Evolutionary conservation across 2,113 vertebrate genomes (phyloP).

Genomic region (Gopherus evgoodei): DNA sequence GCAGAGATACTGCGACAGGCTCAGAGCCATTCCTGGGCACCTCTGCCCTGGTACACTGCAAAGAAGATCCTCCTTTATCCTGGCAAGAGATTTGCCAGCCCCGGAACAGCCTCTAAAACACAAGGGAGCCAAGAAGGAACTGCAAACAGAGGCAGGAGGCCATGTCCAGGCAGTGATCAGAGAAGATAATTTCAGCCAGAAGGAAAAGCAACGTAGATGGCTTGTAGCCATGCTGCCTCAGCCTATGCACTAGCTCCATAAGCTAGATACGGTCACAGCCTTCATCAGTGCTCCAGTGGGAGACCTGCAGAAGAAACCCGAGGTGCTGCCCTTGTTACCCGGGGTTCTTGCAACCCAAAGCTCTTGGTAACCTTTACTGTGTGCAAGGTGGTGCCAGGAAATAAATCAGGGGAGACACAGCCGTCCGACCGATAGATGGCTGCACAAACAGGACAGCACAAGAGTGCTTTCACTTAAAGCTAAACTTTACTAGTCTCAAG

Average conservation of each 20-base stretch:
- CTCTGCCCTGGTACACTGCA: background rate
- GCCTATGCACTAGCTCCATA: background rate
- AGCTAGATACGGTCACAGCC: background rate
- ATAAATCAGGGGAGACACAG: too few relatives aligned
- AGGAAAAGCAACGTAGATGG: background rate
- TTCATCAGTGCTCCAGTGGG: background rate
- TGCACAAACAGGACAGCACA: too few relatives aligned
- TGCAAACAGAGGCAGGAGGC: background rate
- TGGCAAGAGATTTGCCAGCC: background rate
- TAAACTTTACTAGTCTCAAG: too few relatives aligned
- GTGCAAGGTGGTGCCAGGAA: too few relatives aligned
- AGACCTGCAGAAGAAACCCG: background rate
- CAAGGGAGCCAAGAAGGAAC: background rate
- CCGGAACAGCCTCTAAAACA: background rate
- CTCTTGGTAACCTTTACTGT: too few relatives aligned
- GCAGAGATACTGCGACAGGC: background rate
- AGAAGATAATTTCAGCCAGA: background rate
- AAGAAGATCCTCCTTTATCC: background rate
- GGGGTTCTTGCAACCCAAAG: too few relatives aligned
- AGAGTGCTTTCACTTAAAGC: too few relatives aligned
- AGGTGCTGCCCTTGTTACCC: background rate
- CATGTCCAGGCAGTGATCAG: background rate
- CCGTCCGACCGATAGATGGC: too few relatives aligned
- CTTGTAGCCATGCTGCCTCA: background rate
- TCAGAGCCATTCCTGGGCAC: background rate